Evolutionary conservation across 2,113 vertebrate species (phyloP), one percentile per base, ranked within the genome.

Genomic region (Lates calcarifer): DNA sequence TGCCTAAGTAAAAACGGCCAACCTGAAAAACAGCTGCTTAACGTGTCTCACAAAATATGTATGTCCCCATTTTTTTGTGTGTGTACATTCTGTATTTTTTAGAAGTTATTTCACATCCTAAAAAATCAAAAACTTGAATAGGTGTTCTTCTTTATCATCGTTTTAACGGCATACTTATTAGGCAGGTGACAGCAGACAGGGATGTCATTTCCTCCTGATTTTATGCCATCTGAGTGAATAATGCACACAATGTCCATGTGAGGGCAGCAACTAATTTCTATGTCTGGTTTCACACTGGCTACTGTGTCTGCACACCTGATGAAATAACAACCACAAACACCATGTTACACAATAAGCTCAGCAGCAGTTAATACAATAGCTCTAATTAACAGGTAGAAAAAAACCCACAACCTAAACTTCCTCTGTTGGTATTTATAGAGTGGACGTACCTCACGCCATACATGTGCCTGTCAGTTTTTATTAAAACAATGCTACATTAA

Each of bases 241-340:
- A 51, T 35, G 33, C 37, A 26, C 31, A 60, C n/a, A 22, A 6
- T 43, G 63, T 79, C 79, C 71, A 68, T 24, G 22, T 29, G 84
- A 85, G 80, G 26, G 74, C 71, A 87, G 71, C 66, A 47, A 20
- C 47, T 39, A 2, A 4, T 47, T 41, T 68, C 51, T 4, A 47
- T 62, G 6, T 1, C 24, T 5, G 24, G 49, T 41, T 77, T 24
- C 61, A 22, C 20, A 17, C 69, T 31, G 13, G n/a, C 41, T 37
- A 13, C 39, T 22, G 53, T 68, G 47, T 68, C 62, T 37, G 33
- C 24, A 76, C 31, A 77, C 58, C 13, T 51, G 5, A 37, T 60
- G 12, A 75, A 51, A 29, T 22, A 28, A 69, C 53, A 39, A 33
- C 31, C 14, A 37, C 60, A 47, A 71, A 70, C 22, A 58, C n/a